Evolutionary conservation across 2,888 invertebrate species (phyloP), one percentile per base, ranked within the genome.

Genomic region (Autographa pulchrina): DNA sequence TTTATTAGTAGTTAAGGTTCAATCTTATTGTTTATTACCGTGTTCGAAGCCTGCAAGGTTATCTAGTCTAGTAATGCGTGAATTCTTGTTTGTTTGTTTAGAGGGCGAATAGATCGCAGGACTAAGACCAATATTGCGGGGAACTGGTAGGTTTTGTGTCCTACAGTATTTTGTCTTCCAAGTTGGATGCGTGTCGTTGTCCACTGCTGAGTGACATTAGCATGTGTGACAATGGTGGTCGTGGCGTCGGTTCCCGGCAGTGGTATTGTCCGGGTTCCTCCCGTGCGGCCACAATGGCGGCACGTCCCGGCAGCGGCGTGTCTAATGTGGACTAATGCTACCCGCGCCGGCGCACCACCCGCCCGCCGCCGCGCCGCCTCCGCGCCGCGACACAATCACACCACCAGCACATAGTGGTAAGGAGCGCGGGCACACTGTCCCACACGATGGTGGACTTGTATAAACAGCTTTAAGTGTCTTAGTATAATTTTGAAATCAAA

Each of bases 311-410:
- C 89, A 85, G 83, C 77, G 81, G 80, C 91, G 93, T 94, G 91
- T 84, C 93, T 92, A 93, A 94, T 90, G 90, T 80, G 92, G 87
- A 93, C 92, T 91, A 92, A 94, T 93, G 91, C 88, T 86, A 85
- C 87, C 81, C 87, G 81, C 79, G 65, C 78, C 69, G 80, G 48
- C 35, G 54, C n/a, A 20, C 63, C 54, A 11, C 38, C 38, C 38
- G 32, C 52, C 18, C 32, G 48, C 35, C 75, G 43, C 68, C 67
- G 67, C 73, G n/a, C n/a, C n/a, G n/a, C n/a, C n/a, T n/a, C n/a
- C n/a, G n/a, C 9, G 20, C 56, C 43, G 75, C 75, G 65, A 77
- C 71, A 80, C 74, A 87, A 88, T 85, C 85, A 82, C 84, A 81
- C 80, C 67, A 69, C 74, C 84, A 81, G 85, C 4, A 87, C 89